Conservation (phyloP, 2,113 vertebrate genomes). For the Paratilapia polleni region DNA sequence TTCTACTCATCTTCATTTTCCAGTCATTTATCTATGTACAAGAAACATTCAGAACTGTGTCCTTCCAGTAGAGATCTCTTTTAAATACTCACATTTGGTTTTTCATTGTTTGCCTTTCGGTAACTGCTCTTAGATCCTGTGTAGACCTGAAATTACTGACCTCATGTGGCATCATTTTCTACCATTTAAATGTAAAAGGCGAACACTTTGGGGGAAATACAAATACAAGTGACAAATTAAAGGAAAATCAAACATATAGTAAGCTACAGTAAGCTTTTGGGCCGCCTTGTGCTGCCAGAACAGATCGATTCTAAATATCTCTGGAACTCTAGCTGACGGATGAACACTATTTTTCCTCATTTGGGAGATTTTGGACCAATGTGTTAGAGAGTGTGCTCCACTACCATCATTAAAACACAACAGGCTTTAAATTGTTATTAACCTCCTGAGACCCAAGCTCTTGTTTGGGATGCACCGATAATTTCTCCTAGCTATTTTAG, state of each 20-base stretch:
- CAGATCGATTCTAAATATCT: neutral
- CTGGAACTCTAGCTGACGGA: neutral
- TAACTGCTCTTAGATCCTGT: slow-evolving; percentile 3
- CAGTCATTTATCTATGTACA: slow-evolving; percentile 38
- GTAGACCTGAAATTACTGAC: slow-evolving; percentile 11
- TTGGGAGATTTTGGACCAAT: neutral
- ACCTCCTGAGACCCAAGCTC: too few relatives aligned
- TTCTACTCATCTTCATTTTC: neutral
- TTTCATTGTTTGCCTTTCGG: slow-evolving; percentile 34
- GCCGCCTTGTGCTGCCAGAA: neutral
- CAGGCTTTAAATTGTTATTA: neutral
- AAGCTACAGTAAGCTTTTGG: neutral
- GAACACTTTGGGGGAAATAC: neutral
- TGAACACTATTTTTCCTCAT: neutral
- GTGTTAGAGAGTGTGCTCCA: neutral
- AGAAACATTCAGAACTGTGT: slow-evolving; percentile 71
- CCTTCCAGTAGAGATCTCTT: slow-evolving; percentile 32
- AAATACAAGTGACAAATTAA: neutral
- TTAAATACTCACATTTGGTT: slow-evolving; percentile 59
- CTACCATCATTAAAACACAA: neutral
- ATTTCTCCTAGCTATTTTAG: too few relatives aligned
- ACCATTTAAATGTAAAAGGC: neutral
- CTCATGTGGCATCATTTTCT: neutral
- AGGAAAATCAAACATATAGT: neutral
- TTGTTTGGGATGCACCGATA: too few relatives aligned